Base-by-base conservation (phyloP, 2,888 invertebrate genomes). In the Clistopyga incitator region DNA sequence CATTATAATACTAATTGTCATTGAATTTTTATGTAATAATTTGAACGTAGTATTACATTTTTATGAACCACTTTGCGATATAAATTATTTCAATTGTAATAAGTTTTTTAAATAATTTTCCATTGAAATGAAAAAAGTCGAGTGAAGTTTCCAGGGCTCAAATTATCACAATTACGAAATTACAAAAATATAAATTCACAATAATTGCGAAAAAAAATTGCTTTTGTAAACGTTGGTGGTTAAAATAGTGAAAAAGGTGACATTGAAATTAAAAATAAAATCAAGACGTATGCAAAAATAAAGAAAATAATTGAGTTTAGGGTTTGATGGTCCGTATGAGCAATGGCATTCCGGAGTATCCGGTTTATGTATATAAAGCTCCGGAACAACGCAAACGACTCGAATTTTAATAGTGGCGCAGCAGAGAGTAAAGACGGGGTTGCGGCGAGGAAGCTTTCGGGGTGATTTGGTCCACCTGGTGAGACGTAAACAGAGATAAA, bases 381-480 rank as follows among this genome's bases (percentile, higher is more conserved):
- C 84, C 82, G 47, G 86, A 88, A 88, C 85, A 88, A 89, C 81
- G 85, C 56, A 67, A 87, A 87, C 83, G 86, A 86, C 76, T 87
- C 86, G 85, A 61, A 86, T 85, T 88, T 91, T 89, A 89, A 90
- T 88, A 88, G 82, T 23, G 56, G 64, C 45, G 67, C 20, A 81
- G 65, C 20, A 25, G 71, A 65, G 52, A 72, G 67, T n/a, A 20
- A 47, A 83, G 67, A 2, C 13, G 23, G 25, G 70, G 20, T 81
- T 50, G 68, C 50, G 61, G 45, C 20, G 67, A 70, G 65, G 77
- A 67, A 70, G 82, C 83, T 84, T 67, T 68, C 72, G 74, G 79
- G 86, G 88, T 91, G 91, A 91, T 91, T 89, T 79, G 86, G 85
- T 89, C 91, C 90, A 91, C 91, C 91, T 91, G 91, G 91, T 86